phyloP scores from a whole-genome alignment of 2,113 vertebrate species.

The Egretta garzetta region DNA sequence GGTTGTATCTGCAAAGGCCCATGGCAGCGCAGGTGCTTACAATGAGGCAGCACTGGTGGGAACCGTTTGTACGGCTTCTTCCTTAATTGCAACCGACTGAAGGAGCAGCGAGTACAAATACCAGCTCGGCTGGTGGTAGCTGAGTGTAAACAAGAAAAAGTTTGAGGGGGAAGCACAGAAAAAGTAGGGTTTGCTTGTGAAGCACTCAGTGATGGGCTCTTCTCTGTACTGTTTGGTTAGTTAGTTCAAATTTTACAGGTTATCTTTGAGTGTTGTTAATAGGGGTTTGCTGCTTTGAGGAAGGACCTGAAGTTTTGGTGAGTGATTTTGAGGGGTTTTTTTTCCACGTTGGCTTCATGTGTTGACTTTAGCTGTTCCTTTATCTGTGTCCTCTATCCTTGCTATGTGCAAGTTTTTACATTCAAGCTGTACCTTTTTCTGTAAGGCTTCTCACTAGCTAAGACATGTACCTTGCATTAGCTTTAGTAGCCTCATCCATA shows the following conservation, averaged over 20 bases:
- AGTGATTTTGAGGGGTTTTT: not conserved
- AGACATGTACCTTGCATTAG: accelerated
- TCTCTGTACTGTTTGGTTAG: accelerated
- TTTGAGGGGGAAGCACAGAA: accelerated
- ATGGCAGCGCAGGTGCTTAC: not conserved
- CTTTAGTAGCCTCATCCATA: not conserved
- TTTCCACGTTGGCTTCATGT: accelerated
- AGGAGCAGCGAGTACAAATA: not conserved
- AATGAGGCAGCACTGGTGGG: not conserved
- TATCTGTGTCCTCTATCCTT: accelerated
- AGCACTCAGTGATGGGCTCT: accelerated
- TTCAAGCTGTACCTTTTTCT: not conserved
- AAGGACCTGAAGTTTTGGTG: not conserved
- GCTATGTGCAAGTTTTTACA: accelerated
- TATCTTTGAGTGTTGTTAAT: accelerated
- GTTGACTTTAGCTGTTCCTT: not conserved
- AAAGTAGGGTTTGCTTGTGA: accelerated
- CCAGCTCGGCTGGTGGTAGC: accelerated
- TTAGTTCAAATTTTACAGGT: accelerated
- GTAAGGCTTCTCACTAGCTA: accelerated
- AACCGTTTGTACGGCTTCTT: not conserved
- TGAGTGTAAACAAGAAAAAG: accelerated
- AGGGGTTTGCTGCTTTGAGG: not conserved
- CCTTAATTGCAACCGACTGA: not conserved
- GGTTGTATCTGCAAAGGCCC: not conserved